phyloP scores from a whole-genome alignment of 2,888 invertebrate genomes.

The Epiblema foenella region DNA sequence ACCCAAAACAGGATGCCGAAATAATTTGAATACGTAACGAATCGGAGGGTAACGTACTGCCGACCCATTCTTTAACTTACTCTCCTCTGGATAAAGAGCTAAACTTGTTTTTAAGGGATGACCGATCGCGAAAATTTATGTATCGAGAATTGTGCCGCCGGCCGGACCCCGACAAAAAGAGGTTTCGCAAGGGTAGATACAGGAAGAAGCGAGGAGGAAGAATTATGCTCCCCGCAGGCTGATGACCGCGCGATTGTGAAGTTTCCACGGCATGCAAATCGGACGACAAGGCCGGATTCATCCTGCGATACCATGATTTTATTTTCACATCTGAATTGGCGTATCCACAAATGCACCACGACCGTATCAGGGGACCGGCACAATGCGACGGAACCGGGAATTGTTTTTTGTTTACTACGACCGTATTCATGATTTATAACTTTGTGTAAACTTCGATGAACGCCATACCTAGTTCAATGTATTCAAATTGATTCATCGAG shows the following conservation, averaged over 20 bases:
- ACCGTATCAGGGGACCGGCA: slow-evolving; percentile 56
- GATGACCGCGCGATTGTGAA: slow-evolving; percentile 84
- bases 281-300: slow-evolving; percentile 73
- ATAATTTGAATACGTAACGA: slow-evolving; percentile 85
- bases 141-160: slow-evolving; percentile 81
- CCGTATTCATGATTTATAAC: slow-evolving; percentile 62
- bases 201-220: slow-evolving; percentile 83
- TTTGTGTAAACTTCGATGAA: slow-evolving; percentile 70
- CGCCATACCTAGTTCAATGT: slow-evolving; percentile 60
- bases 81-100: slow-evolving; percentile 81
- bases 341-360: slow-evolving; percentile 57
- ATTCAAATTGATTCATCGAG: slow-evolving; percentile 77
- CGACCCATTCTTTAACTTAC: slow-evolving; percentile 81
- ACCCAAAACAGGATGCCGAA: slow-evolving; percentile 78
- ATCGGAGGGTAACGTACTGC: slow-evolving; percentile 78
- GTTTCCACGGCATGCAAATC: slow-evolving; percentile 83
- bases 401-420: slow-evolving; percentile 64
- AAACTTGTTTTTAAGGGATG: slow-evolving; percentile 85
- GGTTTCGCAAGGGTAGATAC: slow-evolving; percentile 77
- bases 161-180: slow-evolving; percentile 78
- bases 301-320: slow-evolving; percentile 65
- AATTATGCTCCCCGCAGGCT: slow-evolving; percentile 82
- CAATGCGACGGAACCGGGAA: slow-evolving; percentile 60
- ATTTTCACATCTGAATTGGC: slow-evolving; percentile 69
- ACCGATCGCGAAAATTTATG: slow-evolving; percentile 84